Evolutionary conservation across 2,113 vertebrate genomes (phyloP).

Genomic region (Mastomys coucha): DNA sequence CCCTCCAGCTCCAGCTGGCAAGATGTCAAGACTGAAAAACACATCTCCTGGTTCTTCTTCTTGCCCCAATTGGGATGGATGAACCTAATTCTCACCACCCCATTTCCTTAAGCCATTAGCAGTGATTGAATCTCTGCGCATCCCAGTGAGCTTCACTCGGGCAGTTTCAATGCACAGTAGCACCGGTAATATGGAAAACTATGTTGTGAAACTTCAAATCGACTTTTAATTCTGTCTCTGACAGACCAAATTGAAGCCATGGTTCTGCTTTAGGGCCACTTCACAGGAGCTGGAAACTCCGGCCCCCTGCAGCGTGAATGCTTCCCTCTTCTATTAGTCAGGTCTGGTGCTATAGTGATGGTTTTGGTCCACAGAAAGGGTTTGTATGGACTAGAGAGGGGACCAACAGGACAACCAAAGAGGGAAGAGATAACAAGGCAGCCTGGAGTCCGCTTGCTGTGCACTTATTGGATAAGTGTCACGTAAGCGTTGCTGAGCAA

Average conservation of each 20-base stretch:
- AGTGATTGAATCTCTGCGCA: constrained; percentile 77
- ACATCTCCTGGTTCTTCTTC: constrained; percentile 63
- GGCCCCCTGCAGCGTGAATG: background rate
- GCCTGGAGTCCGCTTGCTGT: background rate
- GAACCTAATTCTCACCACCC: constrained; percentile 81
- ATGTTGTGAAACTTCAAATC: constrained; percentile 84
- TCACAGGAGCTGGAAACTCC: constrained; percentile 58
- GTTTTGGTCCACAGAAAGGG: constrained; percentile 1
- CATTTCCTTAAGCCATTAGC: constrained; percentile 80
- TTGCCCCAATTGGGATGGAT: constrained; percentile 78
- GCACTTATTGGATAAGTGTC: background rate
- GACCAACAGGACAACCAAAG: background rate
- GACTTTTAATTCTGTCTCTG: constrained; percentile 80
- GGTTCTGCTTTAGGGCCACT: constrained; percentile 70
- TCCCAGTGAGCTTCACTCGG: constrained; percentile 65
- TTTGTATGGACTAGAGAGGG: background rate
- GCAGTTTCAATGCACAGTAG: constrained; percentile 70
- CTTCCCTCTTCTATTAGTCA: background rate
- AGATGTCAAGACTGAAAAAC: constrained; percentile 74
- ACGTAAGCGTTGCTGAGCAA: background rate
- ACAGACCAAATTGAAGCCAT: constrained; percentile 77
- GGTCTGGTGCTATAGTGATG: background rate
- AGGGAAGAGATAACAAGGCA: background rate
- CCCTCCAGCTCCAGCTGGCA: constrained; percentile 75
- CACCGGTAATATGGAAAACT: constrained; percentile 77